These are phyloP conservation scores for Platypus cylindrus DNA, from an alignment of 2,888 invertebrate species.

Conservation along the genomic window DNA sequence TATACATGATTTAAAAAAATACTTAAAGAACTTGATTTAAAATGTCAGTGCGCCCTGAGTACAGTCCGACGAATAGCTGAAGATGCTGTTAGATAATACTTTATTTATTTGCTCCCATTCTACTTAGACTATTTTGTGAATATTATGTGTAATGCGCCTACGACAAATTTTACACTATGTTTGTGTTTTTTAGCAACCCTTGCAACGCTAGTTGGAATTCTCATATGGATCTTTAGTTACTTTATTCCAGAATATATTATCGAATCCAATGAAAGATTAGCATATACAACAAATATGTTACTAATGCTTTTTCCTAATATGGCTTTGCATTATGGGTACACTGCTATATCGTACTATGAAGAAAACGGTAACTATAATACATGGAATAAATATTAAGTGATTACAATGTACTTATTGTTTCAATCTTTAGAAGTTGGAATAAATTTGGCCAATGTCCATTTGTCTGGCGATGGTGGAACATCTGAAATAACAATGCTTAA, in stretches of 20 bases:
- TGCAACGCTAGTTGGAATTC: conserved; percentile 28
- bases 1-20: too few species aligned
- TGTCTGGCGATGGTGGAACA: conserved; percentile 25
- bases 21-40: too few species aligned
- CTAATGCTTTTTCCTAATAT: conserved; percentile 30
- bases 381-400: conserved; percentile 1
- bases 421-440: conserved; percentile 33
- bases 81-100: too few species aligned
- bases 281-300: conserved; percentile 17
- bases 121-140: too few species aligned
- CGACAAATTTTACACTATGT: too few species aligned
- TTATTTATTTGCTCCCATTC: too few species aligned
- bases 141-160: too few species aligned
- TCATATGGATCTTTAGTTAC: conserved; percentile 30
- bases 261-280: conserved; percentile 10
- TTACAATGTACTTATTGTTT: conserved; percentile 1
- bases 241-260: conserved; percentile 25
- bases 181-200: conserved; percentile 27
- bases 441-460: conserved; percentile 36
- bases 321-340: conserved; percentile 29
- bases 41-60: too few species aligned
- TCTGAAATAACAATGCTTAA: conserved; percentile 29
- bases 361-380: conserved; percentile 28
- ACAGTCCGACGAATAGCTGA: too few species aligned
- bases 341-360: conserved; percentile 29